Percentiles rank a stretch among this genome's conserved stretches.
phyloP scores from a whole-genome alignment of 2,888 invertebrate species.

The Pherbina coryleti region DNA sequence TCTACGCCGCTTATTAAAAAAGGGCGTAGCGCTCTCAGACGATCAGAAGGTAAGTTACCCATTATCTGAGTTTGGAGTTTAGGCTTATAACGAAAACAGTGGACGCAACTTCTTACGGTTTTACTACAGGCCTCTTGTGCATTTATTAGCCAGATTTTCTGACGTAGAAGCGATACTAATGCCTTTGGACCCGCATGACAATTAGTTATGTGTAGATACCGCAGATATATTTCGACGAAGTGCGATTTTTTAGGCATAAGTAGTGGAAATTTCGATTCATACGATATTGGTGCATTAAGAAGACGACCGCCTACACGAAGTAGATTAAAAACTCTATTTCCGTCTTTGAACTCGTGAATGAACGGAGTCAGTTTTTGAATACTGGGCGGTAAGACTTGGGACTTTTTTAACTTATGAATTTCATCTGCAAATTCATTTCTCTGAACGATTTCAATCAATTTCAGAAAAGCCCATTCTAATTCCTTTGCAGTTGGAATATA shows the following conservation, averaged over 20 bases:
- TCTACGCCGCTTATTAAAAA: conserved; percentile 21
- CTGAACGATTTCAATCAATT: not conserved
- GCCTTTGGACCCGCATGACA: conserved; percentile 33
- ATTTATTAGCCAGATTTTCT: too few species aligned
- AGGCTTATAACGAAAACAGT: conserved; percentile 33
- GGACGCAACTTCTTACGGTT: too few species aligned
- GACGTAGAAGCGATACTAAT: conserved; percentile 17
- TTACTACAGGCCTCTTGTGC: too few species aligned
- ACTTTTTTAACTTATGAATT: not conserved
- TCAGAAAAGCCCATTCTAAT: not conserved
- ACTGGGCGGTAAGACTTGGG: not conserved
- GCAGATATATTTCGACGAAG: not conserved
- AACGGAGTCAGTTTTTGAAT: not conserved
- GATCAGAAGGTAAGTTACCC: conserved; percentile 26
- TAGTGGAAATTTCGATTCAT: not conserved
- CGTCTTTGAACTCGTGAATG: not conserved
- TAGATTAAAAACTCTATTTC: not conserved
- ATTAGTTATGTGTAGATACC: conserved; percentile 10
- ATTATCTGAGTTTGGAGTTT: conserved; percentile 35
- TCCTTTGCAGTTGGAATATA: not conserved
- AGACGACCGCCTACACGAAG: not conserved
- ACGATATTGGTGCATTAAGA: too few species aligned
- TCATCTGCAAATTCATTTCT: not conserved
- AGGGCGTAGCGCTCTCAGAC: not conserved
- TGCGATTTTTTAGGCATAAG: not conserved